A percentile compares a stretch with the other conserved stretches of the same genome.
These are phyloP conservation scores for Lonchura striata DNA, from an alignment of 2,113 vertebrate genomes.

Conservation along the genomic window DNA sequence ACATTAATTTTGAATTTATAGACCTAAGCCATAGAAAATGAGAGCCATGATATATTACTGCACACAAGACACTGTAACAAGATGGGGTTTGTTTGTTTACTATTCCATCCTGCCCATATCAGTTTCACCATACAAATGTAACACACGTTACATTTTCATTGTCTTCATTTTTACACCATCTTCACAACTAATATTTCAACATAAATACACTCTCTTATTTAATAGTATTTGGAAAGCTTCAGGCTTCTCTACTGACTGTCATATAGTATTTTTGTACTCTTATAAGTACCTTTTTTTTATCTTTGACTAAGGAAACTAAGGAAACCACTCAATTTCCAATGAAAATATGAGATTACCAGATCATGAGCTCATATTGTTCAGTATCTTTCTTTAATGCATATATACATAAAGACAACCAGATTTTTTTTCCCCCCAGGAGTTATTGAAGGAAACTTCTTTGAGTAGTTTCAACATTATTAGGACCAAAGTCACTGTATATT, in stretches of 20 bases:
- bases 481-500: background rate
- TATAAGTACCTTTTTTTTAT: background rate
- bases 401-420: background rate
- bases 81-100: rapidly evolving
- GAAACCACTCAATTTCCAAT: background rate
- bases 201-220: background rate
- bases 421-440: background rate
- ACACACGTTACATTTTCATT: too few species aligned
- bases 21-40: background rate
- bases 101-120: background rate
- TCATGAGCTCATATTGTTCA: background rate
- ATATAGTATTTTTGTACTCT: background rate
- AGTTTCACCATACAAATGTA: background rate
- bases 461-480: background rate
- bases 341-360: background rate
- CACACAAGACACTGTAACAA: background rate
- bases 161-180: background rate
- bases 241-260: background rate
- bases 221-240: background rate
- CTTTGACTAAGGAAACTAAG: background rate
- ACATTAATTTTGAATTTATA: background rate
- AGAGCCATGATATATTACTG: too few species aligned
- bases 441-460: background rate
- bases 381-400: background rate
- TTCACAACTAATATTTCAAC: background rate